phyloP scores from a whole-genome alignment of 92 coral and sea anemone genomes.

The Phymanthus crucifer region DNA sequence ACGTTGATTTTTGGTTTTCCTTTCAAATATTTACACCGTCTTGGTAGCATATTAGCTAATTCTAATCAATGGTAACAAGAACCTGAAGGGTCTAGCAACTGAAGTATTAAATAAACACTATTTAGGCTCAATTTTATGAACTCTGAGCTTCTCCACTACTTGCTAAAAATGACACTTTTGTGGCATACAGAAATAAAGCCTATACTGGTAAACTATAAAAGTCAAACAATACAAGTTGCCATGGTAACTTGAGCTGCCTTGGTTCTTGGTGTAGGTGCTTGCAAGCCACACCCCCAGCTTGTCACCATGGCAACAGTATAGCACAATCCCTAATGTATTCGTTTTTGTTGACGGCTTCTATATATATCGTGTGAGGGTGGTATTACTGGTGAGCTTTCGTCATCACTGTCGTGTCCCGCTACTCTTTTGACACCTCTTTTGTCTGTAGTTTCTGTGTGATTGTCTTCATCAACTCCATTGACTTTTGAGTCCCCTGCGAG shows the following conservation, averaged over 20 bases:
- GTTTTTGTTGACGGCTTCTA: conserved; percentile 91
- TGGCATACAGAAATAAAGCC: too few species aligned
- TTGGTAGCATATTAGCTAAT: too few species aligned
- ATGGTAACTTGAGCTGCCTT: background rate
- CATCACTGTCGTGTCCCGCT: conserved; percentile 90
- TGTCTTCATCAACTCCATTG: conserved; percentile 74
- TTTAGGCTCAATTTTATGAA: too few species aligned
- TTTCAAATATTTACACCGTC: too few species aligned
- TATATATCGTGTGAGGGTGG: conserved; percentile 96
- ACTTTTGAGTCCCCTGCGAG: conserved; percentile 56
- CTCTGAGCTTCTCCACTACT: too few species aligned
- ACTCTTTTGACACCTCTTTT: conserved; percentile 90
- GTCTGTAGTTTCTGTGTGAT: conserved; percentile 71
- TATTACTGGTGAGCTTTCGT: conserved; percentile 73
- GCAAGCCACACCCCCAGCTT: too few species aligned
- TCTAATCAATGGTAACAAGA: too few species aligned
- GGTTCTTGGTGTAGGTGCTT: background rate
- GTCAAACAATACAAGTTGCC: background rate
- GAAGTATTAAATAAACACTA: too few species aligned
- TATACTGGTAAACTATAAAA: too few species aligned
- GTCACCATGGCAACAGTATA: background rate
- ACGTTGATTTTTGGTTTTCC: too few species aligned
- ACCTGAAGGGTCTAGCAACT: too few species aligned
- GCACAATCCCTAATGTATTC: conserved; percentile 56
- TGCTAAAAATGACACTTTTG: too few species aligned